Evolutionary conservation across 2,113 vertebrate genomes (phyloP), one percentile per base, ranked within the genome.

Genomic region (Corythornis cristatus): DNA sequence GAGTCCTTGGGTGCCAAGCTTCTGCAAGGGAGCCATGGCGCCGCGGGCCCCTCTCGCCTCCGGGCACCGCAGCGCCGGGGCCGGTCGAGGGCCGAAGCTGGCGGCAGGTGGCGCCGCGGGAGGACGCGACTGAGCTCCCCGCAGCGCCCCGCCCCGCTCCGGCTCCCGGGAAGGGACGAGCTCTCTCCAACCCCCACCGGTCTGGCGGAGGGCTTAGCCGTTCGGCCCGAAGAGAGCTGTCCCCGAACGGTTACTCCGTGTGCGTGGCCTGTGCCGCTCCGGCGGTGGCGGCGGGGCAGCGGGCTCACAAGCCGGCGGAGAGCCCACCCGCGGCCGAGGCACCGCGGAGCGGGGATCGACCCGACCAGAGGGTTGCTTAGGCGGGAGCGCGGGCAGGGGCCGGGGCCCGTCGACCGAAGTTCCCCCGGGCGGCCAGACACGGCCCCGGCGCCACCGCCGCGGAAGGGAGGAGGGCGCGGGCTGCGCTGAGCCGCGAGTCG

Each of bases 1-100:
- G 3, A 12, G 29, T 1, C 37, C 31, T 6, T 3, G 37, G 12
- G 15, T 15, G 72, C 35, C 10, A 5, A 2, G 29, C 6, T n/a
- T 9, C 66, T 5, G 42, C 56, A 3, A 12, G 18, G 65, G 5
- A 11, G 26, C 11, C 48, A 1, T 31, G 26, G 15, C 7, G 26
- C 8, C 21, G 28, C 40, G 15, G n/a, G 11, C 21, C 15, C 16
- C 9, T 29, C 53, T 15, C 14, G 17, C 4, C 61, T 42, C 17
- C 33, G 15, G 29, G 5, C n/a, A 3, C 42, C 6, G 23, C 25
- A 17, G 23, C 19, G 26, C 53, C 21, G 42, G 15, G 9, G 15
- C 33, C 16, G 19, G 40, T 1, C 31, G 37, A 35, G 13, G 9
- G 50, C 57, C 35, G 35, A 2, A 33, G 54, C 54, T 29, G 40